Evolutionary conservation across 2,113 vertebrate species (phyloP).

Genomic region (Chaetops frenatus): DNA sequence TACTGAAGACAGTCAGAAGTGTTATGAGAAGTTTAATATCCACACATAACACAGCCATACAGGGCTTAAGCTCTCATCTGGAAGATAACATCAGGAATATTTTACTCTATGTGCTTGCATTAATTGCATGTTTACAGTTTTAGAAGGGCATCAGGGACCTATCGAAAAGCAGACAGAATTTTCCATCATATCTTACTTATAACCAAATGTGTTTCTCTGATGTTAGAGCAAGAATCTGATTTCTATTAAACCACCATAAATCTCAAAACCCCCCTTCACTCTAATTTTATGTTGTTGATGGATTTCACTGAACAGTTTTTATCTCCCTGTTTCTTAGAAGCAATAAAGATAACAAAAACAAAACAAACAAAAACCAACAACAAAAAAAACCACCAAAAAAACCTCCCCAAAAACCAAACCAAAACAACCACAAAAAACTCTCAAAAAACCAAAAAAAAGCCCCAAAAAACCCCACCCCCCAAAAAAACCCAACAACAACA

Average conservation of each 20-base stretch:
- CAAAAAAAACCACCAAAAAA: no score
- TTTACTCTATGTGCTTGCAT: not conserved
- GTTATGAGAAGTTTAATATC: not conserved
- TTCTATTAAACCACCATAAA: constrained; percentile 13
- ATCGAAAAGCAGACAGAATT: not conserved
- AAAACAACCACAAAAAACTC: no score
- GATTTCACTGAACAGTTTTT: not conserved
- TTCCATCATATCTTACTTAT: not conserved
- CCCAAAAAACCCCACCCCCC: no score
- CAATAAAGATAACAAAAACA: not conserved
- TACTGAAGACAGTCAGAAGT: not conserved
- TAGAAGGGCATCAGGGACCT: not conserved
- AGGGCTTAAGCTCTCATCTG: not conserved
- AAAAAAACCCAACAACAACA: no score
- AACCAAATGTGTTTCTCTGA: not conserved
- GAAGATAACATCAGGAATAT: not conserved
- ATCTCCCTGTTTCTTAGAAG: not conserved
- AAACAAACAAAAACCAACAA: no score
- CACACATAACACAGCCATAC: not conserved
- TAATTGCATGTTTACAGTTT: constrained; percentile 27
- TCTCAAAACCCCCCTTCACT: not conserved
- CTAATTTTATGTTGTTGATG: constrained; percentile 4
- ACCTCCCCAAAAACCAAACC: no score
- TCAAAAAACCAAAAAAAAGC: no score
- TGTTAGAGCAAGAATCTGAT: not conserved